Percentiles rank a stretch among this genome's conserved stretches.
Conservation (phyloP, 2,113 vertebrate genomes). For the Stigmatopora argus region DNA sequence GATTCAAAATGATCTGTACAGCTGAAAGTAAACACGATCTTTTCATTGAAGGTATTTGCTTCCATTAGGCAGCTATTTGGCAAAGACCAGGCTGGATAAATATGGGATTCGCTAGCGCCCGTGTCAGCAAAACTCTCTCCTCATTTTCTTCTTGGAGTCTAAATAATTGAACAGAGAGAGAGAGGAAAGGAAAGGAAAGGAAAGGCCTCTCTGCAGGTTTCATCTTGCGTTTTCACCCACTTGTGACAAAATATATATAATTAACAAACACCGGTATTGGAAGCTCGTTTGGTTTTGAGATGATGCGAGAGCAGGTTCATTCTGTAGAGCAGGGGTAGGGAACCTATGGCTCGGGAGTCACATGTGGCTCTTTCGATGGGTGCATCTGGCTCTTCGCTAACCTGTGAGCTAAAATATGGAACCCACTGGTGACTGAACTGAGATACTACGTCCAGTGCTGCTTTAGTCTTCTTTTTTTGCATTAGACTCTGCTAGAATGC, state of each 20-base stretch:
- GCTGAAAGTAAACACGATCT: slow-evolving; percentile 28
- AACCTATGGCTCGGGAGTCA: too few species aligned
- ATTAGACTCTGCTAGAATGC: too few species aligned
- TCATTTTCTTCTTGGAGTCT: slow-evolving; percentile 58
- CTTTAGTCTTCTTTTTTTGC: too few species aligned
- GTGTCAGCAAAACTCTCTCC: slow-evolving; percentile 53
- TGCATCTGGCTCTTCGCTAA: too few species aligned
- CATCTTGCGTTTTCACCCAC: slow-evolving; percentile 62
- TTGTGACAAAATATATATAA: slow-evolving; percentile 21
- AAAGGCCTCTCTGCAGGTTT: slow-evolving; percentile 68
- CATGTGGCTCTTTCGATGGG: too few species aligned
- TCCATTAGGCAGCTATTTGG: slow-evolving; percentile 66
- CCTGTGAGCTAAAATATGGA: too few species aligned
- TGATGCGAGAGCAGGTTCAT: slow-evolving; percentile 55
- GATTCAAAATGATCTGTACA: background rate
- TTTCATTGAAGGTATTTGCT: slow-evolving; percentile 66
- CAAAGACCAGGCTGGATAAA: slow-evolving; percentile 65
- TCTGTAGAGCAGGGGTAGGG: slow-evolving; percentile 59
- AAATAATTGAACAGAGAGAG: slow-evolving; percentile 75
- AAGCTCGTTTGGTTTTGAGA: slow-evolving; percentile 45
- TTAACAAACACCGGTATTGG: background rate
- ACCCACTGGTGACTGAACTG: too few species aligned
- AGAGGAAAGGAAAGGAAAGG: slow-evolving; percentile 6
- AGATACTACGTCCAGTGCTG: too few species aligned
- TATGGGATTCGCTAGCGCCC: slow-evolving; percentile 58